Percentiles rank a stretch among this genome's conserved stretches.
phyloP scores from a whole-genome alignment of 2,888 invertebrate species.

The Sarcophaga subvicina region DNA sequence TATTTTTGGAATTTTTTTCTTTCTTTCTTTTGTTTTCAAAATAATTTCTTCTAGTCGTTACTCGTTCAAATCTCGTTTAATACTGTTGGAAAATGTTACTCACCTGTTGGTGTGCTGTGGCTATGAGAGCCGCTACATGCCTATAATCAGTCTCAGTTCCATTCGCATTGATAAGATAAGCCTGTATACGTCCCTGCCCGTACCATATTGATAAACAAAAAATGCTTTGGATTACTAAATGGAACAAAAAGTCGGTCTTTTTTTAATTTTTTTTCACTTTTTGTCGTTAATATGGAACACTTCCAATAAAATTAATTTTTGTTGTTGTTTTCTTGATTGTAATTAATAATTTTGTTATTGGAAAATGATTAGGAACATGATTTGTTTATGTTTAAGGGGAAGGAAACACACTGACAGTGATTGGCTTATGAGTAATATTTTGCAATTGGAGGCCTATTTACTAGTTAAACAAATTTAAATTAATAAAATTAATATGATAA shows the following conservation, averaged over 20 bases:
- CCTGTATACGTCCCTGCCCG: not conserved
- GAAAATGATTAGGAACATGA: conserved; percentile 30
- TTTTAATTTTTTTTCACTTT: not conserved
- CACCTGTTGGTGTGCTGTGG: conserved; percentile 59
- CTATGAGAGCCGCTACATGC: conserved; percentile 28
- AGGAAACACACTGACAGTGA: not conserved
- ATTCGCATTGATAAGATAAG: conserved; percentile 68
- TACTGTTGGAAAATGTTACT: conserved; percentile 62
- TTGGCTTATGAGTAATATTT: no score
- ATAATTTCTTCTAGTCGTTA: not conserved
- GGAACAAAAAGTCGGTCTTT: conserved; percentile 27
- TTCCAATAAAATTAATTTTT: conserved; percentile 4
- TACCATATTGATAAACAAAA: conserved; percentile 59
- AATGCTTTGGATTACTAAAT: conserved; percentile 58
- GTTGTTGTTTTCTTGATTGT: no score
- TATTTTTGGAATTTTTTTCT: not conserved
- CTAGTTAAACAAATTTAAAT: no score
- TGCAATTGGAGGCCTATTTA: no score
- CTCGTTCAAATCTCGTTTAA: conserved; percentile 66
- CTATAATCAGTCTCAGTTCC: conserved; percentile 28
- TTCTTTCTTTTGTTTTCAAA: not conserved
- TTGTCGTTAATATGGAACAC: not conserved
- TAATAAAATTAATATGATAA: no score
- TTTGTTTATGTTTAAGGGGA: conserved; percentile 33
- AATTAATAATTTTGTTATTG: conserved; percentile 11